Conservation (phyloP, 2,113 vertebrate species). For the Vanacampus margaritifer region DNA sequence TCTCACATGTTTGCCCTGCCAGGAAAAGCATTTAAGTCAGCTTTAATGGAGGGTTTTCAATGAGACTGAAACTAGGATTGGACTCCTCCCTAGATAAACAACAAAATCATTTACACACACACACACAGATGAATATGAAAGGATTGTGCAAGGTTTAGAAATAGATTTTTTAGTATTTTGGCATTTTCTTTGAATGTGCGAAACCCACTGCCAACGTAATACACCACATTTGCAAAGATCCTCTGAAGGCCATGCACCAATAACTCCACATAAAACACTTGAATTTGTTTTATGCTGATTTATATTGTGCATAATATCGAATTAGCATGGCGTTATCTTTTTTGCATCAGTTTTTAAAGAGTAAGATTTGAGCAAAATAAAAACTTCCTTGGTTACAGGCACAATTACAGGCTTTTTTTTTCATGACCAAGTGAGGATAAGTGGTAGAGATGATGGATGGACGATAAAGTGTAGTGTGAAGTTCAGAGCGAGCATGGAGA, state of each 20-base stretch:
- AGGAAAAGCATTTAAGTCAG: conserved; percentile 43
- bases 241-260: not conserved
- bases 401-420: too few relatives aligned
- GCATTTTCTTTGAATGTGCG: conserved; percentile 9
- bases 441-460: too few relatives aligned
- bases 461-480: conserved; percentile 5
- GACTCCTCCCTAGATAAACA: conserved; percentile 29
- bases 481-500: not conserved
- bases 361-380: not conserved
- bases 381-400: not conserved
- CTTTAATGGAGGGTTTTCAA: conserved; percentile 45
- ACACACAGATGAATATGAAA: not conserved
- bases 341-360: not conserved
- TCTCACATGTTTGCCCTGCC: conserved; percentile 35
- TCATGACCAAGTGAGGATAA: too few relatives aligned
- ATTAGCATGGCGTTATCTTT: not conserved
- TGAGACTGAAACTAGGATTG: conserved; percentile 25
- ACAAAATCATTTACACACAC: conserved; percentile 25
- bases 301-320: not conserved
- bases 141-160: not conserved
- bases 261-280: not conserved
- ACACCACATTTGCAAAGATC: not conserved
- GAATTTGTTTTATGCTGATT: not conserved
- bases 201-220: conserved; percentile 18
- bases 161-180: not conserved